Base-by-base conservation (phyloP, 2,113 vertebrate species). In the Apaloderma vittatum region DNA sequence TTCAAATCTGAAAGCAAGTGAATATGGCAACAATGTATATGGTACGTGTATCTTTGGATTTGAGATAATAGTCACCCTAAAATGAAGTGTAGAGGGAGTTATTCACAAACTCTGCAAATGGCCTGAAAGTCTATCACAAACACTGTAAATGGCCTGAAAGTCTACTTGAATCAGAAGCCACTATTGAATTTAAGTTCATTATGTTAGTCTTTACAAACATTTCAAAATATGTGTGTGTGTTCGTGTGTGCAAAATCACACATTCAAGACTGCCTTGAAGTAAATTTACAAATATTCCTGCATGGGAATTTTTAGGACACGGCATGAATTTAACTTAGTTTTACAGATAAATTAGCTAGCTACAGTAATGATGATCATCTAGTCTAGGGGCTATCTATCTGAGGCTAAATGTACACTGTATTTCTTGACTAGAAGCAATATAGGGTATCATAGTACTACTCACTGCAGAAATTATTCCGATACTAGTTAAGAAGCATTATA, bases 371-470 rank as follows among this genome's bases (percentile, higher is more conserved):
- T 49, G 15, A 68, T 55, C 15, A 22, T 59, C 34, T 32, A 86
- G 11, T 54, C 19, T 46, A 51, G 12, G 19, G 51, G 3, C 40
- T 40, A 40, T 40, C 40, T 46, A 12, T 36, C 34, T 81, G 26
- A 5, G 9, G 18, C 21, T 17, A 82, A 48, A 16, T 1, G 0
- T 46, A 21, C 45, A 8, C 7, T 46, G 1, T 19, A 43, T 57
- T 51, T 82, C 6, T 49, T 76, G n/a, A 43, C 4, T 30, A 37
- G 30, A 58, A 54, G 11, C 3, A 48, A 36, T 48, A 36, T 11
- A 34, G 48, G 5, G 12, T 36, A 43, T 59, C 19, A 68, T 9
- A 67, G 22, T 37, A 70, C 14, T 10, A 62, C 71, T 82, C 30
- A 62, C n/a, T 26, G 8, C 19, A 52, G n/a, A 74, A 79, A 61